Evolutionary conservation across 2,888 invertebrate genomes (phyloP).

Genomic region (Acronicta alni): DNA sequence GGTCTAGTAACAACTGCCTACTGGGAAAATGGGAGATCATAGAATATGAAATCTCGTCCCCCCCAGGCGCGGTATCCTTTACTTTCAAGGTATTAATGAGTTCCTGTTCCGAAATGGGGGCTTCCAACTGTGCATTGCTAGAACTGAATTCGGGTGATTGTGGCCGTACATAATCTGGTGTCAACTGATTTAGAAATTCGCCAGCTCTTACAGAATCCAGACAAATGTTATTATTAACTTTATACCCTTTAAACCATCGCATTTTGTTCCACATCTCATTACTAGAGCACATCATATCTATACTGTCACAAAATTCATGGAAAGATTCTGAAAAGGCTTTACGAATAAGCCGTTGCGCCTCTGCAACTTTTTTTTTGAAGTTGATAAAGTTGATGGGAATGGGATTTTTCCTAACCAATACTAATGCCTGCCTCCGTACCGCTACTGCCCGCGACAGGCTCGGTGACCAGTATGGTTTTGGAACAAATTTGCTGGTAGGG

Average conservation of each 20-base stretch:
- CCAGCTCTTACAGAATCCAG: neutral
- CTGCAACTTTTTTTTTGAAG: constrained; percentile 5
- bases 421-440: constrained; percentile 7
- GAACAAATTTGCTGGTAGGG: neutral
- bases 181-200: neutral
- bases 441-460: neutral
- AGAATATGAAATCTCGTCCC: neutral
- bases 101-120: neutral
- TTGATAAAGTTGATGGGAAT: constrained; percentile 2
- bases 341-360: neutral
- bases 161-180: neutral
- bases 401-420: neutral
- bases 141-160: neutral
- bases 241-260: constrained; percentile 7
- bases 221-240: neutral
- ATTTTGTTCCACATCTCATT: constrained; percentile 3
- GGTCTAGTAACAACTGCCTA: neutral
- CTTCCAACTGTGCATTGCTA: neutral
- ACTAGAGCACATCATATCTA: neutral
- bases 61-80: neutral
- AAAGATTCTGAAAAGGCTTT: constrained; percentile 3
- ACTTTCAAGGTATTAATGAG: neutral
- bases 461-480: constrained; percentile 1
- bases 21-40: neutral
- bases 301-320: constrained; percentile 5